These are phyloP conservation scores for Dynastes hyllus DNA, from an alignment of 2,888 invertebrate genomes.

Conservation along the genomic window DNA sequence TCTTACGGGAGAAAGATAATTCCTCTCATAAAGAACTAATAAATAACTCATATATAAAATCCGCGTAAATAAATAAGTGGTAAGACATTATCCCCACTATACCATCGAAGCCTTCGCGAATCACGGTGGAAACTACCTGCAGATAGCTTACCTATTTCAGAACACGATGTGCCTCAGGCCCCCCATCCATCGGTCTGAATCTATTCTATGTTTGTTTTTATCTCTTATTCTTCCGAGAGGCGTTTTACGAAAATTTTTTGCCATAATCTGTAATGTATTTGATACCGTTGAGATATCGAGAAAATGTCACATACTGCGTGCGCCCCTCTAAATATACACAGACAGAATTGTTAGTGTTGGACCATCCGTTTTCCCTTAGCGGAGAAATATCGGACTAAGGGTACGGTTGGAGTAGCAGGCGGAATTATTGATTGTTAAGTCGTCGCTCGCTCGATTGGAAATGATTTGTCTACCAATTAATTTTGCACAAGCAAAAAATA, in stretches of 20 bases:
- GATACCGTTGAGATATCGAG: conserved; percentile 32
- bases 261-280: conserved; percentile 36
- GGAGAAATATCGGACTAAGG: not conserved
- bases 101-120: not conserved
- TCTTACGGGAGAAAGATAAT: conserved; percentile 15
- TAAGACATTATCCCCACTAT: conserved; percentile 2
- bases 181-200: not conserved
- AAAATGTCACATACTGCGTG: not conserved
- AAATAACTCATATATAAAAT: conserved; percentile 35
- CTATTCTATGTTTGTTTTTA: conserved; percentile 20
- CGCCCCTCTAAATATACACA: too few relatives aligned
- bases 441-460: conserved; percentile 8
- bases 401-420: not conserved
- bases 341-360: not conserved
- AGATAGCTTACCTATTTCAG: not conserved
- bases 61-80: conserved; percentile 31
- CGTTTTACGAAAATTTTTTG: conserved; percentile 3
- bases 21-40: conserved; percentile 34
- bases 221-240: conserved; percentile 19
- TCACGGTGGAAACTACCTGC: not conserved
- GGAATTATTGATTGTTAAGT: conserved; percentile 33
- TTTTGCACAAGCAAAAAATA: conserved; percentile 29
- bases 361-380: not conserved
- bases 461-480: conserved; percentile 38
- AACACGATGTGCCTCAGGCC: not conserved